These are phyloP conservation scores for Drosophila aff. DNA, from an alignment of 1,140 invertebrate species.

Conservation along the genomic window DNA sequence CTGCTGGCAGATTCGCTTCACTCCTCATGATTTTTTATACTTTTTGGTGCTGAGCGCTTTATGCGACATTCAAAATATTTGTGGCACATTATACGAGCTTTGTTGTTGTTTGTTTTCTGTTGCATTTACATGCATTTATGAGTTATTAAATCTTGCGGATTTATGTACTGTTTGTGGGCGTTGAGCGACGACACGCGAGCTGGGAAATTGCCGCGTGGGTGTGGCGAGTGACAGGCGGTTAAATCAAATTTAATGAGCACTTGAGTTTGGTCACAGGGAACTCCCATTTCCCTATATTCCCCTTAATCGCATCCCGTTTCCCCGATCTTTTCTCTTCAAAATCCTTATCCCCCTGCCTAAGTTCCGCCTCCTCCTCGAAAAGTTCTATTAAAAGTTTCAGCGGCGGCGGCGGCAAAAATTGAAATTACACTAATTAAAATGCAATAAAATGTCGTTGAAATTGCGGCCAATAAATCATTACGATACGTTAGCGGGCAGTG, in stretches of 20 bases:
- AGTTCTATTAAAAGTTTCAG: constrained; percentile 38
- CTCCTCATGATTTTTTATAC: constrained; percentile 17
- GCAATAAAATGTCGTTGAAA: constrained; percentile 77
- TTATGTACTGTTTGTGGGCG: constrained; percentile 69
- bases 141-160: constrained; percentile 79
- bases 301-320: constrained; percentile 9
- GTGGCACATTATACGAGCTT: constrained; percentile 68
- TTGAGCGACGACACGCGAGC: constrained; percentile 71
- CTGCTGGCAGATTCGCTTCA: constrained; percentile 3
- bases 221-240: constrained; percentile 48
- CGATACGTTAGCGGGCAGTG: constrained; percentile 6
- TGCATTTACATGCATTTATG: constrained; percentile 72
- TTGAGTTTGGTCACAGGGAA: constrained; percentile 29
- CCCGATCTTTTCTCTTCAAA: neutral
- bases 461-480: constrained; percentile 81
- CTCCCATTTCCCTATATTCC: neutral
- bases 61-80: constrained; percentile 74
- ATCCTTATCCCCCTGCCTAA: constrained; percentile 1
- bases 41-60: constrained; percentile 44
- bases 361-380: neutral
- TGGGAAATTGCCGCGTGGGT: constrained; percentile 62
- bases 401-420: constrained; percentile 61
- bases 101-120: constrained; percentile 25
- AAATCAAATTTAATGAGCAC: constrained; percentile 69
- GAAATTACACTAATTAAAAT: constrained; percentile 83